Evolutionary conservation across 2,113 vertebrate species (phyloP), one percentile per base, ranked within the genome.

Genomic region (Chaetodon auriga): DNA sequence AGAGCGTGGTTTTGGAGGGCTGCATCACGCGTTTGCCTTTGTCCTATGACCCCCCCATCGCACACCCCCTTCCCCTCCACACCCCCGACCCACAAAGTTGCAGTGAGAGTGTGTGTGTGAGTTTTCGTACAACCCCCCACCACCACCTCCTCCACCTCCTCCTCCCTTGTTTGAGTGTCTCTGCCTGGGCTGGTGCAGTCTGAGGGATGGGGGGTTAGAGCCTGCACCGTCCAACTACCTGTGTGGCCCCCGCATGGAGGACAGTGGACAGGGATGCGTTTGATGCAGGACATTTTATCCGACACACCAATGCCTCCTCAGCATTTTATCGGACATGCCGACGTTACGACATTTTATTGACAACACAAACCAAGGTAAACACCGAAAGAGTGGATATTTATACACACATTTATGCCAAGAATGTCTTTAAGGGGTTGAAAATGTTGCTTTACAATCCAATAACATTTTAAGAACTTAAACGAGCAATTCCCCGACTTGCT

Each of bases 201-300:
- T 83, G 90, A 93, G 93, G 91, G 93, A 96, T 96, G 96, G 95
- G 94, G 94, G 91, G 88, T 93, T 86, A 90, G 90, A 80, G 93
- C 81, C 89, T 93, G 94, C 93, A 89, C 86, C 83, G 90, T 92
- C 87, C 88, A 70, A 92, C 97, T 98, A 98, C 97, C 97, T 99
- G 97, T 98, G 97, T 97, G 97, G 97, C 96, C 97, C 89, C 95
- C 73, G 93, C 88, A 89, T 82, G 92, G 90, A 91, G 93, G 92
- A 96, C 91, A 92, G 89, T 78, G 91, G 81, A 83, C 89, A 83
- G 83, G 84, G 93, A 95, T 94, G 92, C 92, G 92, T 90, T 85
- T 93, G 93, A 93, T 81, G 90, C 91, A 87, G 83, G 86, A 81
- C 55, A 41, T 73, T 82, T 70, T 68, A 66, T 35, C 82, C 72